Evolutionary conservation across 35 echinoderm and acorn worm species (phyloP).

Genomic region (Eucidaris tribuloides): DNA sequence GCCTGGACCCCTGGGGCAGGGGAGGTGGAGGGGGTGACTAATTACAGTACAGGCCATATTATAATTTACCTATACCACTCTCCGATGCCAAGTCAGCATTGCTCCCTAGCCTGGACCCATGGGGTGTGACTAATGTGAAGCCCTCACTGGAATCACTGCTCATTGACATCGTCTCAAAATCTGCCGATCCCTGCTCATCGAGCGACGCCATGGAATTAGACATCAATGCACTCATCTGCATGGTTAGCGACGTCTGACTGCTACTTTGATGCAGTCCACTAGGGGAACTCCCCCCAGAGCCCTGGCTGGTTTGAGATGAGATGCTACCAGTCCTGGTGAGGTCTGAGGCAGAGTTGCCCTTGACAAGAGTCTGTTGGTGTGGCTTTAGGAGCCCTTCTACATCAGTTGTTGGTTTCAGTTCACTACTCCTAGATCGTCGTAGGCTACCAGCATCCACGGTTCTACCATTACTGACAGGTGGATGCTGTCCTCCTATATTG

Average conservation of each 20-base stretch:
- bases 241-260: constrained; percentile 32
- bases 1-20: neutral
- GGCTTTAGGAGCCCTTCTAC: too few species aligned
- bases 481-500: too few species aligned
- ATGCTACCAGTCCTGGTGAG: neutral
- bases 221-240: constrained; percentile 42
- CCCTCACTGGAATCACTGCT: constrained; percentile 94
- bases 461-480: neutral
- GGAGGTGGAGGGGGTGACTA: neutral
- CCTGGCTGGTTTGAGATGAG: constrained; percentile 19
- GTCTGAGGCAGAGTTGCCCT: constrained; percentile 14
- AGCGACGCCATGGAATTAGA: constrained; percentile 54
- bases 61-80: constrained; percentile 81
- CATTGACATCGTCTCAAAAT: constrained; percentile 80
- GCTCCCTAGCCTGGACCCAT: constrained; percentile 20
- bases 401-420: too few species aligned
- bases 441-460: neutral
- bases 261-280: constrained; percentile 29
- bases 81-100: constrained; percentile 62
- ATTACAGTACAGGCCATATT: neutral
- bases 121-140: constrained; percentile 43
- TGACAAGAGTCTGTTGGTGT: neutral
- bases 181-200: constrained; percentile 44
- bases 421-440: too few species aligned
- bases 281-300: constrained; percentile 10